Evolutionary conservation across 1,140 invertebrate species (phyloP), one percentile per base, ranked within the genome.

Genomic region (Ylistrum balloti): DNA sequence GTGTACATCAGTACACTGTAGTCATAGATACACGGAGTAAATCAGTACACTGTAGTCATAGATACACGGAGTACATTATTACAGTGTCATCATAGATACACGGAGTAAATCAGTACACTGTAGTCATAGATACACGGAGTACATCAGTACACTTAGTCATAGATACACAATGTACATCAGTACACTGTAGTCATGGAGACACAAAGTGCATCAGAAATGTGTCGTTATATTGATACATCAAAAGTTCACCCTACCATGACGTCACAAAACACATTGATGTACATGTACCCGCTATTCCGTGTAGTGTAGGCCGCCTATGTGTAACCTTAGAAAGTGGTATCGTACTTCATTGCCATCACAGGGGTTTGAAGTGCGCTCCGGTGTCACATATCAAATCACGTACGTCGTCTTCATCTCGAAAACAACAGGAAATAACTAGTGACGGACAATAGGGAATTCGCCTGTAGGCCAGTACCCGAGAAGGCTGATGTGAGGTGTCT

Each of bases 291-390:
- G 35, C 13, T 38, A 17, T 1, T 48, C 11, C 45, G 11, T 48
- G 2, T 48, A 22, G 11, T 13, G 22, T 48, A 28, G 17, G 5
- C 56, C 22, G n/a, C 22, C 56, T 28, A 74, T 9, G n/a, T 74
- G 56, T 74, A 74, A 74, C 56, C n/a, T 74, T 74, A 74, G 56
- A 74, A 74, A 74, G 56, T 74, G 56, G 56, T n/a, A 74, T 74
- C 56, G 17, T 5, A n/a, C 22, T 74, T 74, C 56, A 28, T n/a
- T 22, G 28, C n/a, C n/a, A 5, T 28, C 20, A 11, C n/a, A n/a
- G 15, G 1, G 56, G 56, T 74, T 74, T 74, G 56, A 74, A 5
- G 56, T 74, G 56, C 56, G 56, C 1, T 74, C n/a, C 28, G 28
- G 28, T 28, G 22, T 28, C 56, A 74, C 56, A n/a, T 74, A 74